Evolutionary conservation across 2,888 invertebrate species (phyloP).

Genomic region (Entomobrya multifasciata): DNA sequence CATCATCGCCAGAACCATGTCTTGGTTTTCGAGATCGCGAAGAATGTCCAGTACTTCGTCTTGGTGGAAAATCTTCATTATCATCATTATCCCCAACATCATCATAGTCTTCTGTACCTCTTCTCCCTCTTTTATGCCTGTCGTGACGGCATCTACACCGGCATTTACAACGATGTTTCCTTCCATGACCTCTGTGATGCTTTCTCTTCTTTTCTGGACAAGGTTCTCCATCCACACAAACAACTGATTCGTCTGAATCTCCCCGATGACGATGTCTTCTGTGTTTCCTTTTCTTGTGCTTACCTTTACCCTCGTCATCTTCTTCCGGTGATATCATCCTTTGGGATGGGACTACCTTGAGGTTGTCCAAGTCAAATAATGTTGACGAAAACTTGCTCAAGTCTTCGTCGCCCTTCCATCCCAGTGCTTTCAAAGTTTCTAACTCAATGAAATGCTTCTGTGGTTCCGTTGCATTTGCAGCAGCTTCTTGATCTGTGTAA

Average conservation of each 20-base stretch:
- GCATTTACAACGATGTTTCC: background rate
- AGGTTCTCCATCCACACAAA: background rate
- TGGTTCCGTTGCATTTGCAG: background rate
- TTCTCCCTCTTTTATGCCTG: background rate
- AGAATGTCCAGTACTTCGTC: too few relatives aligned
- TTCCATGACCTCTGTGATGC: background rate
- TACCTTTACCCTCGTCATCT: background rate
- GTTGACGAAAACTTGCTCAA: constrained; percentile 21
- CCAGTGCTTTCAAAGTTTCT: constrained; percentile 48
- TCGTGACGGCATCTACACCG: background rate
- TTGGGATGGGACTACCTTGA: constrained; percentile 34
- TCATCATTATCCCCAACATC: too few relatives aligned
- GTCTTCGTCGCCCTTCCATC: constrained; percentile 10
- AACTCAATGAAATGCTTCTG: constrained; percentile 30
- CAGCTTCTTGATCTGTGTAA: background rate
- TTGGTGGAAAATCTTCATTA: too few relatives aligned
- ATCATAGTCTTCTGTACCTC: too few relatives aligned
- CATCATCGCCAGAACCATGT: background rate
- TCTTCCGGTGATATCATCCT: background rate
- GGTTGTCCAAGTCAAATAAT: constrained; percentile 13
- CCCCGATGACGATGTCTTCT: constrained; percentile 1
- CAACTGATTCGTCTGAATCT: too few relatives aligned
- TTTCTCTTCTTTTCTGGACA: background rate
- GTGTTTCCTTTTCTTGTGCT: background rate
- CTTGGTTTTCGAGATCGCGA: too few relatives aligned